Evolutionary conservation across 2,797 vertebrate species (phyloP), one percentile per base, ranked within the genome.

Genomic region (Acrocephalus scirpaceus): DNA sequence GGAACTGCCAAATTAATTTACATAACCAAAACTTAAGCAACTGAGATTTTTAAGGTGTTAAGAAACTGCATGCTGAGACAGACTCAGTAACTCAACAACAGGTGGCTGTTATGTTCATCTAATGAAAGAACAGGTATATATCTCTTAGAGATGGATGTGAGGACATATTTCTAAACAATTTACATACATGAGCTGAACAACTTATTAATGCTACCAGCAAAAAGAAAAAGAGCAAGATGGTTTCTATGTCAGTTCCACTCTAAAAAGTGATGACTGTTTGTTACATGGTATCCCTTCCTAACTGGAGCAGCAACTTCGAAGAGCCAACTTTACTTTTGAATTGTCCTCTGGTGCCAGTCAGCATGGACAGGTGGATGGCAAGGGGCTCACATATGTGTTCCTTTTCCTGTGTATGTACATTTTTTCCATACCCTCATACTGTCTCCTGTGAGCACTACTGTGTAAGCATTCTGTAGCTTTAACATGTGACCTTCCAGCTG

Each of bases 1-100:
- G 87, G 96, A 93, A 72, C 29, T 77, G 32, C 10, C 9, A 40
- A 87, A 50, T 60, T 58, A 75, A 84, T 88, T 93, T 90, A 64
- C 70, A 54, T 75, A 95, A 75, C 40, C 44, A 80, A 81, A 86
- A 90, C 73, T 86, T 88, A n/a, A 92, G 85, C 70, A 92, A 76
- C 44, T 62, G 62, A 94, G 89, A 88, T 95, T 96, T 92, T 48
- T 45, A 32, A 87, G 51, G 40, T 58, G 65, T 94, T 96, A 90
- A 84, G 91, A 65, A 77, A 51, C 38, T 58, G 54, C 73, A 16
- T 76, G 85, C 69, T 94, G 76, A 91, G 91, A 44, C 92, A 75
- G 14, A 83, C n/a, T 66, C 61, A 66, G 4, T 75, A 75, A 36
- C 20, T 44, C 36, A 54, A 42, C 62, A 57, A 16, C 13, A 40